Percentiles rank a stretch among this genome's conserved stretches.
Evolutionary conservation across 2,797 vertebrate genomes (phyloP).

Genomic region (Neosalanx taihuensis): DNA sequence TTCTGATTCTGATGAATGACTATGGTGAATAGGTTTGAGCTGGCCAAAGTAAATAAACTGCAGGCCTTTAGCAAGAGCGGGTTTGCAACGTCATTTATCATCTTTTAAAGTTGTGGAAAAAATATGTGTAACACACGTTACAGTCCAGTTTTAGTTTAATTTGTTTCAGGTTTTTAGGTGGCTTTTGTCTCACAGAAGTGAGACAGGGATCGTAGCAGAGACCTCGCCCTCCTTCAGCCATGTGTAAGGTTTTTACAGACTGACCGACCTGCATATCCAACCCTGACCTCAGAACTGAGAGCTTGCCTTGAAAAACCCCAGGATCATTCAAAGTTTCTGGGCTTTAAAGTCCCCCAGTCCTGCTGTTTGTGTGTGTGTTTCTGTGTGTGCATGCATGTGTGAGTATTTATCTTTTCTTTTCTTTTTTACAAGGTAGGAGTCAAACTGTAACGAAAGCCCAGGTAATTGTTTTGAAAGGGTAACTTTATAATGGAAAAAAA

Average conservation of each 20-base stretch:
- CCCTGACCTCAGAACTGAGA: constrained; percentile 61
- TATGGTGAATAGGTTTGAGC: neutral
- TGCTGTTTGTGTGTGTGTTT: constrained; percentile 16
- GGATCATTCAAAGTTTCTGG: constrained; percentile 23
- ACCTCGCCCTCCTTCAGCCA: constrained; percentile 42
- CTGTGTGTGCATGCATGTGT: neutral
- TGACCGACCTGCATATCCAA: constrained; percentile 54
- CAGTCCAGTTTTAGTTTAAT: constrained; percentile 28
- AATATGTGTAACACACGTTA: neutral
- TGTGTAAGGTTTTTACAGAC: constrained; percentile 46
- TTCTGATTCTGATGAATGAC: neutral
- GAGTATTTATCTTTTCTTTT: neutral
- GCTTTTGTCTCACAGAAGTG: constrained; percentile 27
- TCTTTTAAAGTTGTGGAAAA: no score
- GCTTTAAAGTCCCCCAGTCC: constrained; percentile 29
- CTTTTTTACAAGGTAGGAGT: constrained; percentile 36
- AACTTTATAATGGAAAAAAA: constrained; percentile 72
- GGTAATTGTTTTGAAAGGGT: constrained; percentile 70
- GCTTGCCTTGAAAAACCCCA: constrained; percentile 59
- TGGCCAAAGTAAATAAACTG: neutral
- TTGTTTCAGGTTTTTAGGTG: constrained; percentile 46
- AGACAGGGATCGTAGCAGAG: constrained; percentile 15
- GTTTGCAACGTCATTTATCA: constrained; percentile 1
- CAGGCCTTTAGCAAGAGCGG: neutral
- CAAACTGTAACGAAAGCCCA: constrained; percentile 59